Conservation (phyloP, 2,113 vertebrate genomes). For the Rhinolophus ferrumequinum region DNA sequence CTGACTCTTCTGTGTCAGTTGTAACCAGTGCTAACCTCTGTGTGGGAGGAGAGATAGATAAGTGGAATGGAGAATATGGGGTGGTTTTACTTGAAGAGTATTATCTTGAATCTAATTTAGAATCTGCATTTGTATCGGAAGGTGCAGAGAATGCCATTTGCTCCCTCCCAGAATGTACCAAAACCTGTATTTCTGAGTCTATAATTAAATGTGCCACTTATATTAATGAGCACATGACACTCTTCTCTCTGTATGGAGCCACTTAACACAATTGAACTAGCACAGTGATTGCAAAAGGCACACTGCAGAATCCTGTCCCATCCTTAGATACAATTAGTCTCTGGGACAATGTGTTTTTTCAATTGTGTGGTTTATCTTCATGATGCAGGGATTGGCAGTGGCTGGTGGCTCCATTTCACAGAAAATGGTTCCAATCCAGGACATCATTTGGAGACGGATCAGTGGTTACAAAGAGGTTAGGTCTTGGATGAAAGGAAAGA, state of each 20-base stretch:
- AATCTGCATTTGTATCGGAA: slow-evolving; percentile 51
- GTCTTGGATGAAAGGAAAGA: background rate
- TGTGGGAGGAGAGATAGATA: background rate
- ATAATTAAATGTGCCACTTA: slow-evolving; percentile 59
- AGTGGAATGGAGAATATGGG: background rate
- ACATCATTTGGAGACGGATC: slow-evolving; percentile 35
- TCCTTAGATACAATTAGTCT: slow-evolving; percentile 22
- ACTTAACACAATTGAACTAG: slow-evolving; percentile 40
- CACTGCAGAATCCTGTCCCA: background rate
- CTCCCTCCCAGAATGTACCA: background rate
- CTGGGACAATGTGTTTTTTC: background rate
- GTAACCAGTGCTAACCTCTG: background rate
- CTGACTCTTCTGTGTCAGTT: background rate
- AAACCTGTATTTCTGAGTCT: slow-evolving; percentile 26
- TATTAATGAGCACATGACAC: slow-evolving; percentile 48
- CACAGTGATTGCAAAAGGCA: background rate
- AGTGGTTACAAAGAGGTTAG: background rate
- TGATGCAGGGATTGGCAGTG: slow-evolving; percentile 3
- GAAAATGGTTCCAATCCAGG: background rate
- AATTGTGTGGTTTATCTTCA: slow-evolving; percentile 58
- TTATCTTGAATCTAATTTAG: slow-evolving; percentile 37
- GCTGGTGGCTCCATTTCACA: background rate
- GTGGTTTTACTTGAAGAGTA: background rate
- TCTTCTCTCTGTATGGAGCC: slow-evolving; percentile 1
- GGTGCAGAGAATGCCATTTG: background rate